A percentile compares a stretch with the other conserved stretches of the same genome.
Evolutionary conservation across 1,140 invertebrate species (phyloP).

Genomic region (Chrysomallon squamiferum): DNA sequence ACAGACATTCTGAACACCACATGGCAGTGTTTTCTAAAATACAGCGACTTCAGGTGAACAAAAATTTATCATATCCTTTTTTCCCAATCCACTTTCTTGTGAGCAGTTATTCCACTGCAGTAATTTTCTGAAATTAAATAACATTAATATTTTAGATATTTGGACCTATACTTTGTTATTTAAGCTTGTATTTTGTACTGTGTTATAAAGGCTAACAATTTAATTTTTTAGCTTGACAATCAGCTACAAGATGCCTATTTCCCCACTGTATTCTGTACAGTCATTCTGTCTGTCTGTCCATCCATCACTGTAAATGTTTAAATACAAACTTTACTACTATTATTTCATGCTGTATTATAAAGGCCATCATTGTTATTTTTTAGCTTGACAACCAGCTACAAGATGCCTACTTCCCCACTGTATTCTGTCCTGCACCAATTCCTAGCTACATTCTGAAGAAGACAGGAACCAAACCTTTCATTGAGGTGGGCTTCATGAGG

Average conservation of each 20-base stretch:
- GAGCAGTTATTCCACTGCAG: background rate
- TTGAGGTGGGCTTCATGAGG: conserved; percentile 74
- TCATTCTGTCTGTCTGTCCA: too few relatives aligned
- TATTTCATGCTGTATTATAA: too few relatives aligned
- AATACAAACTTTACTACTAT: too few relatives aligned
- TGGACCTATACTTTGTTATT: background rate
- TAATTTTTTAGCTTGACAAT: conserved; percentile 86
- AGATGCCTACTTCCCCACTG: conserved; percentile 78
- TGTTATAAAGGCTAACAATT: too few relatives aligned
- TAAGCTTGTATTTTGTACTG: too few relatives aligned
- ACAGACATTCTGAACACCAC: conserved; percentile 74
- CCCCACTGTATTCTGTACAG: conserved; percentile 76
- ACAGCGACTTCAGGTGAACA: conserved; percentile 71
- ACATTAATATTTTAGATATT: background rate
- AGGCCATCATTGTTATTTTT: too few relatives aligned
- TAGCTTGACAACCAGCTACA: conserved; percentile 82
- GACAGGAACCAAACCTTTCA: conserved; percentile 70
- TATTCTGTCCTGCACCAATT: conserved; percentile 72
- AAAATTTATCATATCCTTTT: background rate
- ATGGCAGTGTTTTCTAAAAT: conserved; percentile 74
- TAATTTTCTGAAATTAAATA: background rate
- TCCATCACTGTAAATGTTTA: too few relatives aligned
- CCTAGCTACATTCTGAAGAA: conserved; percentile 62
- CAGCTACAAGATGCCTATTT: conserved; percentile 79
- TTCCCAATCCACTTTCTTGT: background rate